Conservation (phyloP, 2,113 vertebrate species). For the Elephas maximus region DNA sequence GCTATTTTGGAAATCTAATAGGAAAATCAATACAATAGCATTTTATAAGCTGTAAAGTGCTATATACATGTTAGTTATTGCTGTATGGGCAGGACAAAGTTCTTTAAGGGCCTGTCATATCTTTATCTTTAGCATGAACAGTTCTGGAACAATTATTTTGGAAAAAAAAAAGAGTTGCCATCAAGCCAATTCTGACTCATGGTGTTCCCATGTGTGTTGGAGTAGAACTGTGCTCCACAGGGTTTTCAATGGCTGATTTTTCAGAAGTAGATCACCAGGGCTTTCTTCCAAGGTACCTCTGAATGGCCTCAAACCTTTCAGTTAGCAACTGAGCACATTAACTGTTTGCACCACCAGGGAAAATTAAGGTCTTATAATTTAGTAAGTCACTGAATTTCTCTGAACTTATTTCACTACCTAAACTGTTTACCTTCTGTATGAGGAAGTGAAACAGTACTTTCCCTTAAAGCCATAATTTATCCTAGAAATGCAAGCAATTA, state of each 20-base stretch:
- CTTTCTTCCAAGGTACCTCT: not conserved
- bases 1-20: not conserved
- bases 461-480: not conserved
- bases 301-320: not conserved
- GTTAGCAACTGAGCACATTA: not conserved
- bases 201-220: not conserved
- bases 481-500: constrained; percentile 5
- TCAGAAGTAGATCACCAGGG: not conserved
- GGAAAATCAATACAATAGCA: not conserved
- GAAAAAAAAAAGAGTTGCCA: not conserved
- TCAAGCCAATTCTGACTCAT: not conserved
- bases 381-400: not conserved
- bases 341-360: not conserved
- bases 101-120: not conserved
- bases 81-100: not conserved
- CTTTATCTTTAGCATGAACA: not conserved
- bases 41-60: constrained; percentile 26
- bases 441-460: not conserved
- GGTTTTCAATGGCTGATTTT: not conserved
- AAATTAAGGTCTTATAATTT: not conserved
- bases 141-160: not conserved
- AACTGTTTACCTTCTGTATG: not conserved
- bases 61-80: not conserved
- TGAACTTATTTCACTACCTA: not conserved
- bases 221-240: not conserved